Percentiles rank a stretch among this genome's conserved stretches.
phyloP scores from a whole-genome alignment of 1,140 invertebrate species.

The Caerostris extrusa region DNA sequence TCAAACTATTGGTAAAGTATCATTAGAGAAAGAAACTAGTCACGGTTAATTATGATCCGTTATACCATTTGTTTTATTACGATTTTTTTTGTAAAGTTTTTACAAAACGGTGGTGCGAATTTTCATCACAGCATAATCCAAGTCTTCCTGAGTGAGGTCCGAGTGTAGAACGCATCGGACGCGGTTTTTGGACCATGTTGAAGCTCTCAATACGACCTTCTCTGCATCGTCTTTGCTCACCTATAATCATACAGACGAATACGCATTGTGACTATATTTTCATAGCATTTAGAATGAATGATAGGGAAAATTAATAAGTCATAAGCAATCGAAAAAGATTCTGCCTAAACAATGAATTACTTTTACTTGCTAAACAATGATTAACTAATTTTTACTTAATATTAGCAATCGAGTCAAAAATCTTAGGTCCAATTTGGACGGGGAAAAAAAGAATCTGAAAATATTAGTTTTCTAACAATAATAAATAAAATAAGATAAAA shows the following conservation, averaged over 20 bases:
- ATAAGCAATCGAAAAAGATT: no score
- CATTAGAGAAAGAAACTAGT: neutral
- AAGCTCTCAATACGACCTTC: conserved; percentile 52
- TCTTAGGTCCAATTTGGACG: no score
- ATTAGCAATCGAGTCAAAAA: no score
- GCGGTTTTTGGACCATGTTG: conserved; percentile 49
- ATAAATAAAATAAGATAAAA: no score
- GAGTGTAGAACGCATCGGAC: conserved; percentile 69
- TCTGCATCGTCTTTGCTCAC: conserved; percentile 34
- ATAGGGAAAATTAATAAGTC: no score
- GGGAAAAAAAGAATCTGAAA: no score
- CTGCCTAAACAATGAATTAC: no score
- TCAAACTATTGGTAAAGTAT: neutral
- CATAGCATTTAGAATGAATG: no score
- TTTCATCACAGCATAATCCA: conserved; percentile 40
- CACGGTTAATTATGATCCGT: neutral
- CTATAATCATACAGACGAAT: neutral
- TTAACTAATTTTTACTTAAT: no score
- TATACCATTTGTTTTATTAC: neutral
- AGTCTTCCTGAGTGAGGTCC: conserved; percentile 59
- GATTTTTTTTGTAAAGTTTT: neutral
- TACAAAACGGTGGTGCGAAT: conserved; percentile 10
- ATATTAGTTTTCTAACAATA: no score
- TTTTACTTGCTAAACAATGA: no score
- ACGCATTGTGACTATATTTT: no score